phyloP scores from a whole-genome alignment of 1,140 invertebrate species.

The Meloidogyne floridensis region DNA sequence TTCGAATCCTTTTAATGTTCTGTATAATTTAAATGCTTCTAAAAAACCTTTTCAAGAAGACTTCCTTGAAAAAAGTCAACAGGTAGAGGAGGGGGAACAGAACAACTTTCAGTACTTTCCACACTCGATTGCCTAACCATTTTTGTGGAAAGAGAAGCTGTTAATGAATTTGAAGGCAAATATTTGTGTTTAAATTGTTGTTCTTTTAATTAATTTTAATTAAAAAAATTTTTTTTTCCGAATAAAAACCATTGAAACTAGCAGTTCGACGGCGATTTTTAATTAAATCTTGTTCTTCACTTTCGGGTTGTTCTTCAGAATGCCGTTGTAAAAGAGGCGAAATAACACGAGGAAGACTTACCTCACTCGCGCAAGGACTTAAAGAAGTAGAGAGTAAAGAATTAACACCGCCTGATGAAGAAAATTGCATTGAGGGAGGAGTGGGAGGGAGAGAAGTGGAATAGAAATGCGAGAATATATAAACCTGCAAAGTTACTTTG shows the following conservation, averaged over 20 bases:
- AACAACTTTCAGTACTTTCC: neutral
- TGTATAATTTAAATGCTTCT: too few species aligned
- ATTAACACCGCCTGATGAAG: neutral
- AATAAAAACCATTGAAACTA: neutral
- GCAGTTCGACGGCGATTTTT: neutral
- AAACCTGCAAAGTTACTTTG: neutral
- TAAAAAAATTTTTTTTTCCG: neutral
- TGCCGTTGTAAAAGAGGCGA: neutral
- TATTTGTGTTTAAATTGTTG: neutral
- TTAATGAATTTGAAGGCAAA: neutral
- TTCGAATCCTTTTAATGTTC: too few species aligned
- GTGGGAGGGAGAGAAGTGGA: too few species aligned
- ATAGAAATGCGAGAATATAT: neutral
- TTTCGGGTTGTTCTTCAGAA: neutral
- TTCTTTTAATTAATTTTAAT: neutral
- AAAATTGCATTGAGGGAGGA: neutral
- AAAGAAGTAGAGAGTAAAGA: neutral
- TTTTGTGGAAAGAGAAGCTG: neutral
- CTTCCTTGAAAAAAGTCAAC: neutral
- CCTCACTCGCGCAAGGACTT: neutral
- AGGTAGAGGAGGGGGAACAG: neutral
- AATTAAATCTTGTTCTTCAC: neutral
- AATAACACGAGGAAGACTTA: neutral
- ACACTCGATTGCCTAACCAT: neutral
- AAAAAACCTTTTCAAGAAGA: neutral